Evolutionary conservation across 2,113 vertebrate species (phyloP).

Genomic region (Cepphus grylle): DNA sequence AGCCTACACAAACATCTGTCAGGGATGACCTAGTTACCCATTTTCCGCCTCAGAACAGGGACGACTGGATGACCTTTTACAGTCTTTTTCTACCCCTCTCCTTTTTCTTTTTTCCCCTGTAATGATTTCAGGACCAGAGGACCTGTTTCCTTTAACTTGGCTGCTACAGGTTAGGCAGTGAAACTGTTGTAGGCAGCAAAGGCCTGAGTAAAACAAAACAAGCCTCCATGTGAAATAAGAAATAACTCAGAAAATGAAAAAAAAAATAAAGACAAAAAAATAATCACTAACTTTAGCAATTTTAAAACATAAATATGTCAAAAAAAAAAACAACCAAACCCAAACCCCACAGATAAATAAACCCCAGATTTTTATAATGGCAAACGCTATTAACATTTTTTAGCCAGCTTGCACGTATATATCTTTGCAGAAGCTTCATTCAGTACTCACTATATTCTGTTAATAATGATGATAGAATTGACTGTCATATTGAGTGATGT

Average conservation of each 20-base stretch:
- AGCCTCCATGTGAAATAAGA: background rate
- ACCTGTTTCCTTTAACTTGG: background rate
- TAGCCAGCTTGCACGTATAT: background rate
- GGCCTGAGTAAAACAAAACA: background rate
- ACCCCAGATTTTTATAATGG: background rate
- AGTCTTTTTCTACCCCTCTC: background rate
- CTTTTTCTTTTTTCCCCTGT: accelerated
- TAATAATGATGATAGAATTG: background rate
- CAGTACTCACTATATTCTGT: background rate
- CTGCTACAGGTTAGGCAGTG: background rate
- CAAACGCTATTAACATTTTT: background rate
- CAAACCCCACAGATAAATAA: background rate
- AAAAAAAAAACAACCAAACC: background rate
- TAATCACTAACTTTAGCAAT: background rate
- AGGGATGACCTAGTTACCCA: slow-evolving; percentile 53
- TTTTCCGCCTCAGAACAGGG: slow-evolving; percentile 34
- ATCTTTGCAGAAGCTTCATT: background rate
- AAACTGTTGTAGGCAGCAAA: background rate
- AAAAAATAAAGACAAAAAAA: background rate
- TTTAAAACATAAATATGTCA: background rate
- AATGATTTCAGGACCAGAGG: background rate
- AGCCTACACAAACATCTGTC: slow-evolving; percentile 51
- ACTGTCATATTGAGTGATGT: background rate
- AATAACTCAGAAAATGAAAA: background rate
- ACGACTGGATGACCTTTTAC: slow-evolving; percentile 2